A percentile compares a stretch with the other conserved stretches of the same genome.
phyloP scores from a whole-genome alignment of 2,113 vertebrate species.

The Centrocercus urophasianus region DNA sequence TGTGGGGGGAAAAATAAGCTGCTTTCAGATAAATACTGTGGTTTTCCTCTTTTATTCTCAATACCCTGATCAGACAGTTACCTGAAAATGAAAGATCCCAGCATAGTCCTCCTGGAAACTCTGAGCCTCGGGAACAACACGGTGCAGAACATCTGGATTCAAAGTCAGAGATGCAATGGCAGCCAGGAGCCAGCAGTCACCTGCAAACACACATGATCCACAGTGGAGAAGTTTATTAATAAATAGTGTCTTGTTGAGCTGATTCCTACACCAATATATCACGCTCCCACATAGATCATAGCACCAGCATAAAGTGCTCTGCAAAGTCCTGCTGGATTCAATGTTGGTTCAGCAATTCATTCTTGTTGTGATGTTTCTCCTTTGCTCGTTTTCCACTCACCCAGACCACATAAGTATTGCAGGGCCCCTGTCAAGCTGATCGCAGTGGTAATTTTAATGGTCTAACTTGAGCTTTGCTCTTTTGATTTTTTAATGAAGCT shows the following conservation, averaged over 20 bases:
- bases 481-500: neutral
- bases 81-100: slow-evolving; percentile 84
- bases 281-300: neutral
- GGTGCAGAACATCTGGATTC: slow-evolving; percentile 73
- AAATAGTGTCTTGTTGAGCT: neutral
- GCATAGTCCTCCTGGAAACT: slow-evolving; percentile 78
- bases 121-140: slow-evolving; percentile 75
- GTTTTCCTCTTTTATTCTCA: neutral
- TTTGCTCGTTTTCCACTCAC: neutral
- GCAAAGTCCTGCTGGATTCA: neutral
- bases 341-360: neutral
- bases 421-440: neutral
- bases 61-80: neutral
- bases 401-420: neutral
- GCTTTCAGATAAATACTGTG: neutral
- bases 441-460: neutral
- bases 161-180: slow-evolving; percentile 82
- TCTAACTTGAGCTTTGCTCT: neutral
- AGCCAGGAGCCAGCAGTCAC: slow-evolving; percentile 83
- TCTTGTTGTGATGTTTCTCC: neutral
- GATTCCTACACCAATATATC: neutral
- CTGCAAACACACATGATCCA: slow-evolving; percentile 19
- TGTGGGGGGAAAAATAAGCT: neutral
- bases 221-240: neutral
- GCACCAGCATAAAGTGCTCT: neutral